Evolutionary conservation across 2,113 vertebrate species (phyloP).

Genomic region (Prolemur simus): DNA sequence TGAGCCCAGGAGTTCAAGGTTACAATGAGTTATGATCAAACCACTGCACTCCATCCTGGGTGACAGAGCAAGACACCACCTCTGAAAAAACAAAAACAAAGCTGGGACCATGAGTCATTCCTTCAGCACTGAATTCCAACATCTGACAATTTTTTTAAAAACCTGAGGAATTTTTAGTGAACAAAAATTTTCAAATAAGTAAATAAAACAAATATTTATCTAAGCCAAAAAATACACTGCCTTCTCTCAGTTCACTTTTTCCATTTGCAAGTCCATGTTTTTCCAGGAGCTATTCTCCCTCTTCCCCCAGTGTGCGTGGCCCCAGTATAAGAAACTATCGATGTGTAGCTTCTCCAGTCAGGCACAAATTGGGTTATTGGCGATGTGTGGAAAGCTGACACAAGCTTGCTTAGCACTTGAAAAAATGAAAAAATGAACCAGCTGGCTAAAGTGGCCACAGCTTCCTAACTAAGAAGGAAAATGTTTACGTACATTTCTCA

Average conservation of each 20-base stretch:
- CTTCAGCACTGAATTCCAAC: not conserved
- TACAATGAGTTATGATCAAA: too few relatives aligned
- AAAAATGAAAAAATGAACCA: not conserved
- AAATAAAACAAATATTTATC: not conserved
- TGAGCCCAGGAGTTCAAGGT: too few relatives aligned
- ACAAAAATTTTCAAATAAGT: not conserved
- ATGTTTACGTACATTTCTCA: not conserved
- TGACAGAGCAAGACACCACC: too few relatives aligned
- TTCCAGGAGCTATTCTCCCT: not conserved
- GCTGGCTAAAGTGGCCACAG: not conserved
- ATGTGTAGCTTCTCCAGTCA: not conserved
- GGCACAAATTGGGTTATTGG: not conserved
- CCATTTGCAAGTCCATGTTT: not conserved
- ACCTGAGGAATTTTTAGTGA: not conserved
- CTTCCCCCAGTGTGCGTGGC: fast-evolving
- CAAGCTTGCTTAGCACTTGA: not conserved
- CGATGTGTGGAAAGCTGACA: not conserved
- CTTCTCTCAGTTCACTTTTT: not conserved
- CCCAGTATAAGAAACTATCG: fast-evolving
- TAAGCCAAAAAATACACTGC: not conserved
- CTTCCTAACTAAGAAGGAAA: not conserved
- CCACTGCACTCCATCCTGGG: too few relatives aligned
- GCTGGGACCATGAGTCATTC: not conserved
- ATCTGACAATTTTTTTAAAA: not conserved
- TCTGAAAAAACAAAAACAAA: not conserved